Evolutionary conservation across 2,113 vertebrate species (phyloP).

Genomic region (Panthera leo): DNA sequence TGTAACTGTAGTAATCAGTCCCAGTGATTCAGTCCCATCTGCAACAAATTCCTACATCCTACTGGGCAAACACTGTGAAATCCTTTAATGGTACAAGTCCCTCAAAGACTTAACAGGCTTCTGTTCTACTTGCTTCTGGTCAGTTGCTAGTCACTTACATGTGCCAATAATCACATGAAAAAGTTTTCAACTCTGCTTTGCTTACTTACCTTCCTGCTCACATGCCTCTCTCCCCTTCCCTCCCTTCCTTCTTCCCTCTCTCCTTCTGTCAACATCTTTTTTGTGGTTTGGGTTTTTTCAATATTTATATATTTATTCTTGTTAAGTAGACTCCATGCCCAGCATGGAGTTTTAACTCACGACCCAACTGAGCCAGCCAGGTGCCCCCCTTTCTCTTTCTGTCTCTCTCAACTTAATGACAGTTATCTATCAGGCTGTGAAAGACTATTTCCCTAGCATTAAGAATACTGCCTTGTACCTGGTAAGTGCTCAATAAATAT

Average conservation of each 20-base stretch:
- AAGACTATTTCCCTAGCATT: background rate
- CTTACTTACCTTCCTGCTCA: background rate
- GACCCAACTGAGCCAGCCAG: too few species aligned
- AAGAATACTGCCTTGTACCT: conserved; percentile 37
- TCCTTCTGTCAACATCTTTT: background rate
- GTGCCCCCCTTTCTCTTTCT: background rate
- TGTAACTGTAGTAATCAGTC: background rate
- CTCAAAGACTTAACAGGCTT: background rate
- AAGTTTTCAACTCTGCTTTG: background rate
- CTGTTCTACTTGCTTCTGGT: background rate
- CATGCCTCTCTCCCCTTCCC: background rate
- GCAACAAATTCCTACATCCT: background rate
- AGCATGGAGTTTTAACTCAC: too few species aligned
- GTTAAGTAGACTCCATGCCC: too few species aligned
- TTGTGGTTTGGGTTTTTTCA: too few species aligned
- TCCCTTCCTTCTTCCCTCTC: background rate
- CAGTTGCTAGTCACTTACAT: background rate
- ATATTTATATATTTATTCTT: too few species aligned
- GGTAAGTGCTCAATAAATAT: conserved; percentile 35
- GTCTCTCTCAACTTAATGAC: background rate
- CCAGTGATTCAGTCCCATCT: background rate
- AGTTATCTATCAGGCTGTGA: background rate
- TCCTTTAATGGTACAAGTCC: background rate
- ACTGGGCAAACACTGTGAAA: background rate
- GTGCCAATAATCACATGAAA: background rate